phyloP scores from a whole-genome alignment of 2,888 invertebrate genomes.

The Heteropelma amictum region DNA sequence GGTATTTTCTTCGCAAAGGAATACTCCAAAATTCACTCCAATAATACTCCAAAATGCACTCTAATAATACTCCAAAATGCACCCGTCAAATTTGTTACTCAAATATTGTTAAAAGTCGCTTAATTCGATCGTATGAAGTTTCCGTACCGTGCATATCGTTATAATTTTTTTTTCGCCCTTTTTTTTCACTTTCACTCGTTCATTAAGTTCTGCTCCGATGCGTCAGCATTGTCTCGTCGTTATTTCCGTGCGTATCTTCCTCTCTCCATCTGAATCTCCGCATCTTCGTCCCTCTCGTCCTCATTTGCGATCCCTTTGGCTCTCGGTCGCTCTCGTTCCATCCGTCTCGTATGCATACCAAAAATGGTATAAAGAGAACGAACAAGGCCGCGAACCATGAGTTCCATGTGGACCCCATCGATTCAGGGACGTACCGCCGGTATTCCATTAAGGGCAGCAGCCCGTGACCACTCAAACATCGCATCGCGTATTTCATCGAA shows the following conservation, averaged over 20 bases:
- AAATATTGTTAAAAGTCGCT: no score
- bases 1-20: no score
- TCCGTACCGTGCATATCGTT: no score
- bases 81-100: no score
- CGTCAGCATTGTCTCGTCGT: constrained; percentile 30
- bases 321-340: constrained; percentile 38
- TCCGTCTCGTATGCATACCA: constrained; percentile 31
- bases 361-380: no score
- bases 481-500: constrained; percentile 55
- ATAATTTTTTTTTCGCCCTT: constrained; percentile 25
- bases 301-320: constrained; percentile 48
- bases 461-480: constrained; percentile 61
- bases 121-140: no score
- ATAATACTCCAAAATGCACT: no score
- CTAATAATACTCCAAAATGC: no score
- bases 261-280: constrained; percentile 9
- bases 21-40: no score
- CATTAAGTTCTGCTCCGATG: constrained; percentile 29
- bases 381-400: constrained; percentile 46
- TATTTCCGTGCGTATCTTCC: neutral
- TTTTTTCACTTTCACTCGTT: constrained; percentile 41
- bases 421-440: constrained; percentile 62
- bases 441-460: constrained; percentile 62
- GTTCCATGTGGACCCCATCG: constrained; percentile 42
- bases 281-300: constrained; percentile 44